A percentile compares a stretch with the other conserved stretches of the same genome.
Conservation (phyloP, 2,797 vertebrate genomes). For the Ficedula albicollis region DNA sequence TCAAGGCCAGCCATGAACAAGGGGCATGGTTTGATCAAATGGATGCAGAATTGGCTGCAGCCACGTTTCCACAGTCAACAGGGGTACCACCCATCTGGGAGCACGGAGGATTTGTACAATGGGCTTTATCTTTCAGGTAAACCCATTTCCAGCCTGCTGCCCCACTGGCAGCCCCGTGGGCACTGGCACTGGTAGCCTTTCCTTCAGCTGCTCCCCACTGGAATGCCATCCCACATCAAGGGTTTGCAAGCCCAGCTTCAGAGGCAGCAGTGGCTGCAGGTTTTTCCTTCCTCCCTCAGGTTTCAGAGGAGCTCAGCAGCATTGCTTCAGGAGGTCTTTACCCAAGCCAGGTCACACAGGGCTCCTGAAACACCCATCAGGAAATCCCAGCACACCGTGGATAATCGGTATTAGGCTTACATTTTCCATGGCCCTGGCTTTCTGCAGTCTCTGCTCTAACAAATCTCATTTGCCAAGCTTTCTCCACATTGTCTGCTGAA, state of each 20-base stretch:
- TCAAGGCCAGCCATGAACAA: not conserved
- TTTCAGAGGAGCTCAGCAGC: not conserved
- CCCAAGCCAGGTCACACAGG: not conserved
- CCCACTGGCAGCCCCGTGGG: not conserved
- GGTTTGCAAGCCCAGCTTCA: not conserved
- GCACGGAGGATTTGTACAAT: not conserved
- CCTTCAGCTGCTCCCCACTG: rapidly evolving
- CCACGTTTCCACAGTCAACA: not conserved
- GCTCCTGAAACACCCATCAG: not conserved
- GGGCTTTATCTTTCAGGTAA: not conserved
- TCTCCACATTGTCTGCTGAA: not conserved
- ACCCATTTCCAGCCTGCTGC: not conserved
- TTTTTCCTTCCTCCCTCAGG: not conserved
- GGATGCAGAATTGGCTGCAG: not conserved
- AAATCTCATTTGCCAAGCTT: conserved; percentile 45
- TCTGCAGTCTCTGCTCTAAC: conserved; percentile 18
- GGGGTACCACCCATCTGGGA: not conserved
- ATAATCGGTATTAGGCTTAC: not conserved
- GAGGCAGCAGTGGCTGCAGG: not conserved
- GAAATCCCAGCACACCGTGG: conserved; percentile 39
- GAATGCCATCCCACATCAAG: not conserved
- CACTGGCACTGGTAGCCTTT: not conserved
- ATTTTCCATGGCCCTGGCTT: conserved; percentile 13
- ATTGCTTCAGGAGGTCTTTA: not conserved
- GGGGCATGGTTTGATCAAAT: not conserved